These are phyloP conservation scores for Percopsis transmontana DNA, from an alignment of 2,113 vertebrate species.

Conservation along the genomic window DNA sequence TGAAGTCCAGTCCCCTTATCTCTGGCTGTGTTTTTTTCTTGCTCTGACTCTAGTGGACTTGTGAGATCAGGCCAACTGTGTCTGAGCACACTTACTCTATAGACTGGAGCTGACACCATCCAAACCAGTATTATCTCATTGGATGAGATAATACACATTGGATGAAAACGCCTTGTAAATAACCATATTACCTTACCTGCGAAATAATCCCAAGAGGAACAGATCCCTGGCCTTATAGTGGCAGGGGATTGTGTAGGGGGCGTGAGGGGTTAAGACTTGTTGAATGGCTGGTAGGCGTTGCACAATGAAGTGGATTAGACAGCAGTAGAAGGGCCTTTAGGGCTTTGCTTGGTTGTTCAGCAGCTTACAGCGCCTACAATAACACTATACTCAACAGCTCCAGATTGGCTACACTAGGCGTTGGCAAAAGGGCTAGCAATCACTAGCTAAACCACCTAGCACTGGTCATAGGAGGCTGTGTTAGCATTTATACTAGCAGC, in stretches of 20 bases:
- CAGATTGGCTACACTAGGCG: constrained; percentile 25
- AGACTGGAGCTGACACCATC: not conserved
- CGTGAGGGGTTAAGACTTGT: constrained; percentile 70
- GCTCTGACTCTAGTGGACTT: too few relatives aligned
- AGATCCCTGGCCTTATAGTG: constrained; percentile 42
- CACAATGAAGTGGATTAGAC: constrained; percentile 75
- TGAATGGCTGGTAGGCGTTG: constrained; percentile 66
- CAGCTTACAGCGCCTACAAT: constrained; percentile 63
- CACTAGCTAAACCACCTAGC: too few relatives aligned
- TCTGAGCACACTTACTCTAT: not conserved
- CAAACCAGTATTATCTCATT: constrained; percentile 41
- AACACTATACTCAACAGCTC: constrained; percentile 50
- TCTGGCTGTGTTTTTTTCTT: too few relatives aligned
- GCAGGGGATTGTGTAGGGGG: constrained; percentile 51
- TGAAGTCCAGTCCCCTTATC: too few relatives aligned
- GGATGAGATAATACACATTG: constrained; percentile 15
- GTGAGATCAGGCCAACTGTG: too few relatives aligned
- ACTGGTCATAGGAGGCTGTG: too few relatives aligned
- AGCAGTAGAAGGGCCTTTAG: constrained; percentile 61
- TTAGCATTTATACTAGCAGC: too few relatives aligned
- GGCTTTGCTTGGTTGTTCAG: constrained; percentile 70
- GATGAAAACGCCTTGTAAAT: constrained; percentile 57
- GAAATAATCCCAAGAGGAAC: constrained; percentile 49
- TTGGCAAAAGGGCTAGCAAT: constrained; percentile 24
- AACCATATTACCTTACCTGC: constrained; percentile 63